Conservation (phyloP, 2,888 invertebrate genomes). For the Athripsodes cinereus region DNA sequence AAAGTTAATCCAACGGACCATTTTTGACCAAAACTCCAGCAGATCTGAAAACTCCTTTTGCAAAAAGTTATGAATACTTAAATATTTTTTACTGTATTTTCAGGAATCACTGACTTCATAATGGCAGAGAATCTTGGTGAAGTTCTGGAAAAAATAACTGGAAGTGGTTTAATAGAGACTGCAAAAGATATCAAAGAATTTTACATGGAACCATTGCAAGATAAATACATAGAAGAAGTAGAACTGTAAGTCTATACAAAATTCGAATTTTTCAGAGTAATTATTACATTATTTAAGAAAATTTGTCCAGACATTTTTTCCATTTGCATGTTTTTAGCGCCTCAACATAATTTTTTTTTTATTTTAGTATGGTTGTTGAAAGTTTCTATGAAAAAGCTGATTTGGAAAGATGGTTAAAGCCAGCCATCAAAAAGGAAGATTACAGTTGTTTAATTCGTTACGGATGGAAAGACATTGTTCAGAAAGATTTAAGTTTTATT, state of each 20-base stretch:
- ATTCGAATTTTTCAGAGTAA: neutral
- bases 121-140: slow-evolving; percentile 64
- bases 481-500: slow-evolving; percentile 68
- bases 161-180: slow-evolving; percentile 30
- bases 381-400: slow-evolving; percentile 86
- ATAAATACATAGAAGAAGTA: slow-evolving; percentile 60
- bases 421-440: slow-evolving; percentile 60
- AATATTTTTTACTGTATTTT: slow-evolving; percentile 13
- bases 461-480: slow-evolving; percentile 64
- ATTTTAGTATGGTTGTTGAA: slow-evolving; percentile 70
- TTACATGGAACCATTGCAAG: slow-evolving; percentile 48
- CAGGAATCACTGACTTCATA: slow-evolving; percentile 74
- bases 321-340: too few relatives aligned
- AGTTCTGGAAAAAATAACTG: slow-evolving; percentile 55
- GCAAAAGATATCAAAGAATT: slow-evolving; percentile 34
- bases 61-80: too few relatives aligned
- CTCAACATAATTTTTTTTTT: neutral
- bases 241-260: slow-evolving; percentile 51
- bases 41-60: neutral
- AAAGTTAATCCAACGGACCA: neutral
- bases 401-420: slow-evolving; percentile 71
- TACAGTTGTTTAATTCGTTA: slow-evolving; percentile 62
- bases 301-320: too few relatives aligned
- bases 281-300: too few relatives aligned
- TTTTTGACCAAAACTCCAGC: neutral